Evolutionary conservation across 2,113 vertebrate species (phyloP).

Genomic region (Pachyramphus minor): DNA sequence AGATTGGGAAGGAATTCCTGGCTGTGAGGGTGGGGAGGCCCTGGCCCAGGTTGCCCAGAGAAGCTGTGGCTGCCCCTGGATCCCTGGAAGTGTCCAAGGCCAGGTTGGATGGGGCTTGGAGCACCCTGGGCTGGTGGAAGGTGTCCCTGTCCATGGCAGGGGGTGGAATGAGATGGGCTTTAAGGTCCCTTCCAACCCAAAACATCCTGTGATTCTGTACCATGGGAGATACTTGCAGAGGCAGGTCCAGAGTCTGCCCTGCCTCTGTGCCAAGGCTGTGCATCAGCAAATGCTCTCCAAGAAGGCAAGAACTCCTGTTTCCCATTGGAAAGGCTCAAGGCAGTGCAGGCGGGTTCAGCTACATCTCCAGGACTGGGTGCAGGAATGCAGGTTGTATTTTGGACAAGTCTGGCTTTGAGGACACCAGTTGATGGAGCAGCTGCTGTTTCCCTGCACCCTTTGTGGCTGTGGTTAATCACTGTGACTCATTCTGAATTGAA

Average conservation of each 20-base stretch:
- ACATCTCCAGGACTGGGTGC: too few relatives aligned
- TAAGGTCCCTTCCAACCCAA: background rate
- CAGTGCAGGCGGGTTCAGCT: background rate
- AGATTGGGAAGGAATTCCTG: background rate
- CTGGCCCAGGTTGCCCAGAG: background rate
- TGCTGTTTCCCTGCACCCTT: background rate
- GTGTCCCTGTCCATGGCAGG: background rate
- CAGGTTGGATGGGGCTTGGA: background rate
- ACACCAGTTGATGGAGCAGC: background rate
- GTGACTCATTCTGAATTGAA: background rate
- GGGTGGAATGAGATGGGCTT: fast-evolving
- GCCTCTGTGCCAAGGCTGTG: background rate
- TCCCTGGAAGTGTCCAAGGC: background rate
- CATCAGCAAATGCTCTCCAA: background rate
- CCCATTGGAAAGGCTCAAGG: background rate
- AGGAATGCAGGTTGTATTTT: background rate
- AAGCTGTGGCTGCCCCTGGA: background rate
- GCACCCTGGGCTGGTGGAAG: background rate
- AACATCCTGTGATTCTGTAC: background rate
- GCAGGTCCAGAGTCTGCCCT: background rate
- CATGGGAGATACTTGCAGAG: background rate
- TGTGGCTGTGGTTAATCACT: background rate
- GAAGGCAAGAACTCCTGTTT: background rate
- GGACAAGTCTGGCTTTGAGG: background rate
- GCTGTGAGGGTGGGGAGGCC: background rate